Evolutionary conservation across 2,113 vertebrate genomes (phyloP), one percentile per base, ranked within the genome.

Genomic region (Mesocricetus auratus): DNA sequence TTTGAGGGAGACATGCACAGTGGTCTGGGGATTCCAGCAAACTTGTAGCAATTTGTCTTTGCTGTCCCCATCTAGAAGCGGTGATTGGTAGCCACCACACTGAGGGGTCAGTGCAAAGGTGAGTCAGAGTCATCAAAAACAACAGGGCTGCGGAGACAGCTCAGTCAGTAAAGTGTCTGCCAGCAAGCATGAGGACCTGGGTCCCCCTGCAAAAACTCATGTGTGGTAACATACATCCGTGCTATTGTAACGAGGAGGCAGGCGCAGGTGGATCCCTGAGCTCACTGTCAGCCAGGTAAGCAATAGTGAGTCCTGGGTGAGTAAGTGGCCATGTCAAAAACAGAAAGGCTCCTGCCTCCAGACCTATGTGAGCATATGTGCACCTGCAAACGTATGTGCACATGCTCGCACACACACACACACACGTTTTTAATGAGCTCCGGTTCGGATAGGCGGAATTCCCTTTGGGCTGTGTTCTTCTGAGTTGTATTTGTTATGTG

Each of bases 111-210:
- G 39, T 47, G 24, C 64, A 7, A 69, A 66, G 50, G 47, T 69
- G 64, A 90, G 58, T 53, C 66, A 16, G 8, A 0, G 56, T 5
- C 62, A 33, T 5, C n/a, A 21, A 68, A 62, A 82, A 31, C 15
- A 45, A 2, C 69, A 42, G 39, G 10, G 10, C 39, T 45, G 13
- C 26, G 74, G 11, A 45, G 39, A 66, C 39, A 39, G n/a, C 8
- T 73, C n/a, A 42, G 39, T 26, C 4, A 26, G 21, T 42, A 26
- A 75, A 74, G 73, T 45, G 39, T 39, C 21, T 74, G 71, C 39
- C 0, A 5, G 4, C 1, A 74, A 3, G n/a, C 10, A 0, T 39
- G n/a, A 42, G 10, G 9, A 42, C 42, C 7, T 74, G n/a, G 3
- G 71, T 74, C 39, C 73, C 10, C 24, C 26, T 26, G 73, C 22